Evolutionary conservation across 2,797 vertebrate genomes (phyloP).

Genomic region (Hydrophis major): DNA sequence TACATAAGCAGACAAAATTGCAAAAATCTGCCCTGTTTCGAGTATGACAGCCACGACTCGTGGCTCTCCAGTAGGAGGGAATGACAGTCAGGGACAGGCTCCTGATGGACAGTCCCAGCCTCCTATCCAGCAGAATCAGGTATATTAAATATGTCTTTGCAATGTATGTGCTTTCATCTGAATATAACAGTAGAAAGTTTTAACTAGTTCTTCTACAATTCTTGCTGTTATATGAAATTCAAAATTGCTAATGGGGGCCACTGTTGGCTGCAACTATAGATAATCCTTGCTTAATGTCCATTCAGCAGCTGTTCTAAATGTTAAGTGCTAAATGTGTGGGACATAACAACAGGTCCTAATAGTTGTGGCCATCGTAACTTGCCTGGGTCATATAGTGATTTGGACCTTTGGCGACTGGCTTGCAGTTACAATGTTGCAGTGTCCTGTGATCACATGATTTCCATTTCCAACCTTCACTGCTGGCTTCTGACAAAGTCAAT

Average conservation of each 20-base stretch:
- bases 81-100: constrained; percentile 99
- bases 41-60: constrained; percentile 99
- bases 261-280: neutral
- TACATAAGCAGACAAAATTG: constrained; percentile 99
- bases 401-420: neutral
- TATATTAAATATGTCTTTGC: constrained; percentile 55
- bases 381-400: neutral
- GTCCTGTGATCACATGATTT: neutral
- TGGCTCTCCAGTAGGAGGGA: constrained; percentile 99
- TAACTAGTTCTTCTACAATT: neutral
- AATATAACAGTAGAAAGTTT: neutral
- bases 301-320: neutral
- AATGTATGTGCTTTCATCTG: neutral
- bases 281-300: neutral
- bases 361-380: neutral
- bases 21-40: constrained; percentile 99
- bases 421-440: neutral
- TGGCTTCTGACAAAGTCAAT: neutral
- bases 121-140: constrained; percentile 99
- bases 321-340: neutral
- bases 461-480: neutral
- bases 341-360: neutral
- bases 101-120: constrained; percentile 99
- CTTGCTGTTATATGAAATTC: neutral
- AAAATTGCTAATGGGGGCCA: neutral